Percentiles rank a stretch among this genome's conserved stretches.
Evolutionary conservation across 2,113 vertebrate genomes (phyloP).

Genomic region (Rattus rattus): DNA sequence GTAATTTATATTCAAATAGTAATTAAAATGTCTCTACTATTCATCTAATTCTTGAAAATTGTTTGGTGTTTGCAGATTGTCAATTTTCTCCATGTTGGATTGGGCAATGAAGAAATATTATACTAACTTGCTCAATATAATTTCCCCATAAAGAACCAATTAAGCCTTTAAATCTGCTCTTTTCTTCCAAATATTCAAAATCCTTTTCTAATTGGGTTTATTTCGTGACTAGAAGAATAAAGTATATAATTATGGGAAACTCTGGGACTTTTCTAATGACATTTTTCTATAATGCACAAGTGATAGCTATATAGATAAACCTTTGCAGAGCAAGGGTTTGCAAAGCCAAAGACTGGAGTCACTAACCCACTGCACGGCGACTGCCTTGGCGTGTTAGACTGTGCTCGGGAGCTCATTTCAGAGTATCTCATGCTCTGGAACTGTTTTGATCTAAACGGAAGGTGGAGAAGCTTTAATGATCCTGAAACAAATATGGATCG

Average conservation of each 20-base stretch:
- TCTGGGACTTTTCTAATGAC: slow-evolving; percentile 30
- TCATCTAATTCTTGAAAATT: slow-evolving; percentile 54
- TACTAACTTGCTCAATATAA: slow-evolving; percentile 56
- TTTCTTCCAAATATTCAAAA: slow-evolving; percentile 60
- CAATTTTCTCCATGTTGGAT: slow-evolving; percentile 56
- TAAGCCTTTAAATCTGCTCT: slow-evolving; percentile 63
- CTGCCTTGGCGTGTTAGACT: neutral
- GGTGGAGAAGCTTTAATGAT: slow-evolving; percentile 28
- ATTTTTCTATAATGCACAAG: slow-evolving; percentile 9
- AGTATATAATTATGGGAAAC: slow-evolving; percentile 62
- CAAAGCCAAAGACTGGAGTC: neutral
- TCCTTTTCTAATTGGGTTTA: slow-evolving; percentile 54
- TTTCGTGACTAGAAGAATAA: slow-evolving; percentile 63
- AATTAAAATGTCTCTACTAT: slow-evolving; percentile 52
- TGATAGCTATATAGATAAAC: neutral
- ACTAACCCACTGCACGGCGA: neutral
- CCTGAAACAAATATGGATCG: neutral
- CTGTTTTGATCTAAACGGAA: neutral
- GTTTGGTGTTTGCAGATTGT: slow-evolving; percentile 40
- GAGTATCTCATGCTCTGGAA: neutral
- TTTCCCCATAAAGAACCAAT: slow-evolving; percentile 70
- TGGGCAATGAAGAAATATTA: slow-evolving; percentile 61
- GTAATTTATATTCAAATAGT: slow-evolving; percentile 55
- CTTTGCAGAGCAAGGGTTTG: slow-evolving; percentile 44
- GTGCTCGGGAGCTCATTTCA: slow-evolving; percentile 41